These are phyloP conservation scores for Pollachius pollachius DNA, from an alignment of 2,113 vertebrate genomes.

Conservation along the genomic window DNA sequence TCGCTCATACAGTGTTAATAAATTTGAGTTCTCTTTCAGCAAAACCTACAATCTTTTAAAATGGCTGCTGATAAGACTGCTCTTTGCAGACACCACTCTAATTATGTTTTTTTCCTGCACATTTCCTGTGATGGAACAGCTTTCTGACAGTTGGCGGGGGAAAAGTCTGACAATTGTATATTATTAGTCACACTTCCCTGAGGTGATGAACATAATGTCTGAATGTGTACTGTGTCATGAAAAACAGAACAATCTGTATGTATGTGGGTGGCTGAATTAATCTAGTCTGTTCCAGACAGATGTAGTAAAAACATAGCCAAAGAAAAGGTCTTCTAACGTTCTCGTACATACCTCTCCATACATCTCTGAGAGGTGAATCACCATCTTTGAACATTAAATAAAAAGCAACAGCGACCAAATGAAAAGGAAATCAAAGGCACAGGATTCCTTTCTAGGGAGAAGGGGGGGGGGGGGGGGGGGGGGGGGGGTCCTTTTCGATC, in stretches of 20 bases:
- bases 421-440: slow-evolving; percentile 60
- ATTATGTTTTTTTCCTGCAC: not conserved
- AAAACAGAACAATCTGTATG: no score
- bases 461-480: not conserved
- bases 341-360: slow-evolving; percentile 35
- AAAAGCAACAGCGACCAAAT: slow-evolving; percentile 63
- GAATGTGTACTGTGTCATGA: no score
- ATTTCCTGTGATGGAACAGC: not conserved
- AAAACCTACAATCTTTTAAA: slow-evolving; percentile 48
- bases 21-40: slow-evolving; percentile 53
- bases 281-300: no score
- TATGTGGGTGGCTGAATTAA: no score
- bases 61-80: slow-evolving; percentile 32
- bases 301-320: slow-evolving; percentile 28
- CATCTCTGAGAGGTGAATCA: slow-evolving; percentile 33
- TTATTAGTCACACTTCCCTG: no score
- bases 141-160: not conserved
- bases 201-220: no score
- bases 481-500: slow-evolving; percentile 34
- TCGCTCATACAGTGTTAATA: slow-evolving; percentile 69
- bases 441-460: slow-evolving; percentile 45
- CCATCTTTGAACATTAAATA: slow-evolving; percentile 61
- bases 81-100: slow-evolving; percentile 1
- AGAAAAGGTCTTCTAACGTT: slow-evolving; percentile 7
- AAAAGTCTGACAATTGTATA: no score